Evolutionary conservation across 2,797 vertebrate genomes (phyloP), one percentile per base, ranked within the genome.

Genomic region (Mus minutoides): DNA sequence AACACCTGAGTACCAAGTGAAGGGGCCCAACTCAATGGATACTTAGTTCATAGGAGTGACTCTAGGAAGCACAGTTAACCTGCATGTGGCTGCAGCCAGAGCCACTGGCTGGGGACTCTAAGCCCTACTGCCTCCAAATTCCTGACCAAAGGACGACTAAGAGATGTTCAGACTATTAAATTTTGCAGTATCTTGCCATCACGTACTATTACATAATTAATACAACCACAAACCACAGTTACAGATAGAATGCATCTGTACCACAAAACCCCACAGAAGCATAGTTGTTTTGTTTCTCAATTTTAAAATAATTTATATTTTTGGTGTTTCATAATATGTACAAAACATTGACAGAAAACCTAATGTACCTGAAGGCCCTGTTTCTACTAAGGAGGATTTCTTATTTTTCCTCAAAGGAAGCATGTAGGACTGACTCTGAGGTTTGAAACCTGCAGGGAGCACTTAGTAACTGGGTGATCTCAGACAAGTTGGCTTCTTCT

Each of bases 241-340:
- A 92, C 46, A 93, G 58, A 54, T 67, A 85, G 21, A 46, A 60
- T 73, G 14, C 9, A 78, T 34, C 40, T 71, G 3, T 7, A 75
- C 9, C 60, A 90, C 79, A 64, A 75, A 29, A 10, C 3, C 5
- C 16, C 71, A 49, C 31, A 54, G 40, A 88, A 89, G 37, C 67
- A 49, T 34, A 54, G 3, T 67, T 93, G 69, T 34, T 84, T 89
- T 37, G 84, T 78, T 89, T 89, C 62, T 92, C 29, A 56, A 86
- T 34, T 90, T 96, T 56, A 21, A 71, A 76, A 46, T 26, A 14
- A 87, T 77, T 60, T 67, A 75, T 95, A 73, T 12, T 78, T 75
- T 77, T 78, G 3, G 19, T 82, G 40, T 58, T 88, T 95, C 6
- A 84, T 75, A 56, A 84, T 52, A 46, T n/a, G 24, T 29, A 79